A percentile compares a stretch with the other conserved stretches of the same genome.
Evolutionary conservation across 2,888 invertebrate genomes (phyloP).

Genomic region (Octonoba sinensis): DNA sequence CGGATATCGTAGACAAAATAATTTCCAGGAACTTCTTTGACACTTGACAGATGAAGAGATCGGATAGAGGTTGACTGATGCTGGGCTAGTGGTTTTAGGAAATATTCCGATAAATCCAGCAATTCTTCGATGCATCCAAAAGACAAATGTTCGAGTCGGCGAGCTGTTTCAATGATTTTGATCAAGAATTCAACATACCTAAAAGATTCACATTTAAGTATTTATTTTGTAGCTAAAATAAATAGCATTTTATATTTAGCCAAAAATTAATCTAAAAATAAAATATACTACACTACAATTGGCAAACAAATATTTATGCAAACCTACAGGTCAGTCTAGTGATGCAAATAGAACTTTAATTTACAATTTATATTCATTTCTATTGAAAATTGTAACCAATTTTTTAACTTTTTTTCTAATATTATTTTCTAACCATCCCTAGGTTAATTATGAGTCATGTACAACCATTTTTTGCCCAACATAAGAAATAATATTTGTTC

Average conservation of each 20-base stretch:
- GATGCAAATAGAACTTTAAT: no score
- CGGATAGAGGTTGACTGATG: conserved; percentile 76
- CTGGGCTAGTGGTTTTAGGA: conserved; percentile 72
- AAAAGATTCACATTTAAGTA: conserved; percentile 5
- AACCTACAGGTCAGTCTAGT: no score
- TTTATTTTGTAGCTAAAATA: background rate
- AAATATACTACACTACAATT: background rate
- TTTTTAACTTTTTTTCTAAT: no score
- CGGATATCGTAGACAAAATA: conserved; percentile 77
- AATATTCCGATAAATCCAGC: conserved; percentile 71
- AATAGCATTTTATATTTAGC: no score
- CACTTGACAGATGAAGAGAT: conserved; percentile 79
- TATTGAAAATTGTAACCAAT: no score
- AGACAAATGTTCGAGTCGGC: conserved; percentile 73
- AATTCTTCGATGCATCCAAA: conserved; percentile 76
- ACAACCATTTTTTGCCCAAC: no score
- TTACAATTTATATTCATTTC: no score
- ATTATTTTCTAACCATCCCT: no score
- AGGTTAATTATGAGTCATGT: no score
- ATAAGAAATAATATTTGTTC: no score
- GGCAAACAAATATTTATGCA: background rate
- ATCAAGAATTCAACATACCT: conserved; percentile 71
- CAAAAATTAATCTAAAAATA: background rate
- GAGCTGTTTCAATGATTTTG: conserved; percentile 72
- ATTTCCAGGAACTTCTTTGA: conserved; percentile 81